Evolutionary conservation across 2,113 vertebrate genomes (phyloP), one percentile per base, ranked within the genome.

Genomic region (Cryptotis parvus): DNA sequence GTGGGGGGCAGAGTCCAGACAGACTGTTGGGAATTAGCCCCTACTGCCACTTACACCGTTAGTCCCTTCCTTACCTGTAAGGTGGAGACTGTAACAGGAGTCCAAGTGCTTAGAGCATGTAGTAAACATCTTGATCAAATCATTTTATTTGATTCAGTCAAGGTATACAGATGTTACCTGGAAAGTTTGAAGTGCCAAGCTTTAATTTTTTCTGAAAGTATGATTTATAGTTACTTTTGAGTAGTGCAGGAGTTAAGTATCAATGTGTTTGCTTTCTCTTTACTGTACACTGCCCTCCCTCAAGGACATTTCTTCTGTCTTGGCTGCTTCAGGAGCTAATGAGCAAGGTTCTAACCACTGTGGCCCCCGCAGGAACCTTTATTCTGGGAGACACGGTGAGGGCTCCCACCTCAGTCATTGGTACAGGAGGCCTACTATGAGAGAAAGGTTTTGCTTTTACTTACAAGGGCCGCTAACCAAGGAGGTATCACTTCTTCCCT

Each of bases 181-280:
- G 55, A 14, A 76, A 91, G 12, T 82, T 81, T 33, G 39, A 79
- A 69, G 16, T 83, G 4, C 75, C 61, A 73, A 77, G 66, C 29
- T 91, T 76, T 18, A 87, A 33, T 74, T 92, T 95, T n/a, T 93
- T 69, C 18, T 52, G 14, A 22, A 73, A 74, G 35, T 73, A 31
- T 83, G 35, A 87, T 70, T 84, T 74, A 52, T 43, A 81, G 22
- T 89, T 82, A 83, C 33, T 74, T 91, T 77, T 74, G 24, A 78
- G 22, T 78, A 52, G 45, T 27, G 5, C 10, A 24, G 8, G 10
- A 73, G 72, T 78, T 18, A 77, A 70, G 26, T 41, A 80, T 87
- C 68, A 76, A 15, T 63, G 45, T 80, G 39, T 82, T 91, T 82
- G 66, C 3, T 9, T 86, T 69, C 16, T 66, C 76, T 65, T 66